These are phyloP conservation scores for Pseudopodoces humilis DNA, from an alignment of 2,113 vertebrate species.

Conservation along the genomic window DNA sequence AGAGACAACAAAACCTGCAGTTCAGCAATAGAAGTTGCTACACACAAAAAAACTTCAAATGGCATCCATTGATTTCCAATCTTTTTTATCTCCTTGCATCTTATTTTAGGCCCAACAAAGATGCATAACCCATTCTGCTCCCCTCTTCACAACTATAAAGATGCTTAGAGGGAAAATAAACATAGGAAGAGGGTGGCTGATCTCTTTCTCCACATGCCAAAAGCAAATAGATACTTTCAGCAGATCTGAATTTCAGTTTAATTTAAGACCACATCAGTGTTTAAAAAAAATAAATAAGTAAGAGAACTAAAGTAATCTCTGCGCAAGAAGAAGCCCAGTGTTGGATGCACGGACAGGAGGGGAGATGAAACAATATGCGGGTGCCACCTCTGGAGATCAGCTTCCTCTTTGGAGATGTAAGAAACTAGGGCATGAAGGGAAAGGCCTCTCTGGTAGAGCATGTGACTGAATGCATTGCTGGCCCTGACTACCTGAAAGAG, in stretches of 20 bases:
- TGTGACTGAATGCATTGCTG: not conserved
- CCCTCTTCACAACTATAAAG: constrained; percentile 12
- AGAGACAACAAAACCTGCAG: constrained; percentile 52
- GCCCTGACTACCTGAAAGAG: not conserved
- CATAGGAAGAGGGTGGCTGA: not conserved
- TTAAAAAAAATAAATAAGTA: not conserved
- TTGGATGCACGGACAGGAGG: not conserved
- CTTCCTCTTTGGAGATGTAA: not conserved
- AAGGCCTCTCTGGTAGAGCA: not conserved
- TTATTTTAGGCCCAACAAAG: constrained; percentile 44
- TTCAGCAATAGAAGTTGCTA: constrained; percentile 48
- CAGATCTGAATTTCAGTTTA: not conserved
- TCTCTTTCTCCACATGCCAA: not conserved
- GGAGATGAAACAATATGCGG: not conserved
- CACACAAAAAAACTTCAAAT: constrained; percentile 66
- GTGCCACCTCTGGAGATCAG: not conserved
- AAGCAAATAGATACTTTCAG: constrained; percentile 15
- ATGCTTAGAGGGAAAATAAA: constrained; percentile 37
- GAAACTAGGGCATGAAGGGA: not conserved
- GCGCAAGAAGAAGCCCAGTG: not conserved
- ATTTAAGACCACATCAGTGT: not conserved
- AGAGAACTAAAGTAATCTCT: not conserved
- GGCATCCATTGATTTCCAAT: constrained; percentile 59
- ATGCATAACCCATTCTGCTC: constrained; percentile 19
- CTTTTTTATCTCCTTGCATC: constrained; percentile 55